These are phyloP conservation scores for Pogonus chalceus DNA, from an alignment of 1,140 invertebrate genomes.

Conservation along the genomic window DNA sequence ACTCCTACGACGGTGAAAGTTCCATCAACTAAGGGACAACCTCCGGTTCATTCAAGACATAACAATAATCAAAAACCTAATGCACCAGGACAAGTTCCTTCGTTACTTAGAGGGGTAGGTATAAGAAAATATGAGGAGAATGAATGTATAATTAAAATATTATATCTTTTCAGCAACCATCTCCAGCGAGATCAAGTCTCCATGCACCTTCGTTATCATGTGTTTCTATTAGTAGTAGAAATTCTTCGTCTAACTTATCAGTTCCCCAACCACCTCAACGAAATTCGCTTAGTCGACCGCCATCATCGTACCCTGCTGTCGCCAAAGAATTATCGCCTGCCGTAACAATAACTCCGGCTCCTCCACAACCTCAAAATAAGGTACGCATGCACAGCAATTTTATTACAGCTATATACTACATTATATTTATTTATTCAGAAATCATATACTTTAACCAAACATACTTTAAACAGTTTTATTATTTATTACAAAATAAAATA, in stretches of 20 bases:
- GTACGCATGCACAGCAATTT: constrained; percentile 20
- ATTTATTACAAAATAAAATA: too few species aligned
- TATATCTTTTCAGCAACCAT: constrained; percentile 36
- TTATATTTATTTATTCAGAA: neutral
- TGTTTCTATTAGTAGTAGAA: constrained; percentile 39
- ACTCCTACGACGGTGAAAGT: constrained; percentile 34
- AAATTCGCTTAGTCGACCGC: constrained; percentile 19
- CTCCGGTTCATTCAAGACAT: constrained; percentile 32
- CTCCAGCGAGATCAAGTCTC: constrained; percentile 41
- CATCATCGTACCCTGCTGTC: constrained; percentile 25
- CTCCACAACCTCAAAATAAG: constrained; percentile 45
- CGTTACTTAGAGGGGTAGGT: constrained; percentile 38
- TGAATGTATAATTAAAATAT: neutral
- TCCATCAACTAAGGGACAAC: constrained; percentile 24
- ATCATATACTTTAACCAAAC: too few species aligned
- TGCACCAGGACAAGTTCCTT: constrained; percentile 26
- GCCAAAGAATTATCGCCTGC: constrained; percentile 37
- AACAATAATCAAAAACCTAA: constrained; percentile 23
- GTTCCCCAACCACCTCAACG: constrained; percentile 48
- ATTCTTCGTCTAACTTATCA: constrained; percentile 45
- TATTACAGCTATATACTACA: neutral
- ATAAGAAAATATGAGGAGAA: neutral
- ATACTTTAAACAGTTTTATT: too few species aligned
- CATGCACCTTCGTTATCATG: constrained; percentile 43
- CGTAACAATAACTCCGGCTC: constrained; percentile 58